Evolutionary conservation across 2,888 invertebrate genomes (phyloP), one percentile per base, ranked within the genome.

Genomic region (Choristoneura rosaceana): DNA sequence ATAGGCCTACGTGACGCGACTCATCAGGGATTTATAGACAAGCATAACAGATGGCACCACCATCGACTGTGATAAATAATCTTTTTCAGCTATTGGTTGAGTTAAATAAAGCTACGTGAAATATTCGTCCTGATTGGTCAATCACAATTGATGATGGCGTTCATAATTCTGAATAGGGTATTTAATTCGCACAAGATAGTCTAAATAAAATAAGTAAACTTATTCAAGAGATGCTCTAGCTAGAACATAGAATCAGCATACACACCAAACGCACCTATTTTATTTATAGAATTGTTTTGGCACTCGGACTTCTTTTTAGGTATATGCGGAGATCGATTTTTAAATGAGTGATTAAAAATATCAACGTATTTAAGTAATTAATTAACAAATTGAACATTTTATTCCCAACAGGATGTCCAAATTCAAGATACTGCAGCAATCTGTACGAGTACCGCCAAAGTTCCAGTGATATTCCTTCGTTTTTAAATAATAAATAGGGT

Each of bases 1-100:
- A 81, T 92, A 92, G 91, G 92, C 92, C 91, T 90, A 87, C 83
- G 25, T 25, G 43, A 66, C 59, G 59, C 59, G 70, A 25, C 61
- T 38, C 14, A 43, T 50, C 59, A 4, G 12, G n/a, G 33, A 33
- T 8, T 38, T 47, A 8, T 25, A 25, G 25, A 15, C 9, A 38
- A 34, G 14, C 25, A n/a, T n/a, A 55, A 25, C 12, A 55, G 25
- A 55, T 55, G 55, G 55, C 55, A 12, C 55, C 55, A 55, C 55
- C 55, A 25, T 55, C 25, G 10, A 55, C 25, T 25, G 4, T 10
- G 55, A 17, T 55, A 12, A 7, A 25, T 1, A 14, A 12, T 55
- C 15, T 9, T 8, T 17, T 52, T 15, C 50, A 8, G 15, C 17
- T 52, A 52, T 15, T 52, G 50, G 15, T 52, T 15, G 15, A 15